Evolutionary conservation across 2,888 invertebrate species (phyloP).

Genomic region (Limnephilus lunatus): DNA sequence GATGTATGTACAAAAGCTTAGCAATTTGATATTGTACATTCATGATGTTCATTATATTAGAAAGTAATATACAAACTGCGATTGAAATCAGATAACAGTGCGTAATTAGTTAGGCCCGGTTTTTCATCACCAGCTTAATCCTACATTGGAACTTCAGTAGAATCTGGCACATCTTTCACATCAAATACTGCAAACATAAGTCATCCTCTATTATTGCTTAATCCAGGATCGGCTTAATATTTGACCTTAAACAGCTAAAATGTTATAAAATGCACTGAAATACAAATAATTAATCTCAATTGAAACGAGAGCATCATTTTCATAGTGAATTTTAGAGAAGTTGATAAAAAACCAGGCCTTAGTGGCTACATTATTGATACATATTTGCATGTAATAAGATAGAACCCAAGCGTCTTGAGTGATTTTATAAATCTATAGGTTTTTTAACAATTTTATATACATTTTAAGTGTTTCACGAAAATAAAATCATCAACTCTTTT

Average conservation of each 20-base stretch:
- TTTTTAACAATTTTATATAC: slow-evolving; percentile 25
- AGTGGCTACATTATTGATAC: not conserved
- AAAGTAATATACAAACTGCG: not conserved
- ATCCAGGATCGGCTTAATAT: no score
- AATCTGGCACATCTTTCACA: no score
- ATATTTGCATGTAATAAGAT: slow-evolving; percentile 6
- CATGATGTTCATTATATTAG: not conserved
- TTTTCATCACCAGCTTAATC: not conserved
- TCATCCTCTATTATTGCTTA: no score
- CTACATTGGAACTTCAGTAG: no score
- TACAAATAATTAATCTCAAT: not conserved
- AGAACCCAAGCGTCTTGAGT: not conserved
- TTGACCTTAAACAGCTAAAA: no score
- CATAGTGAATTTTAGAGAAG: not conserved
- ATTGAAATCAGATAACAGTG: not conserved
- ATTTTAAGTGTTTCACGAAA: slow-evolving; percentile 10
- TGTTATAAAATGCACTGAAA: not conserved
- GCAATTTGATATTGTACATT: not conserved
- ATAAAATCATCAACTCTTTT: not conserved
- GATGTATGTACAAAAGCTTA: not conserved
- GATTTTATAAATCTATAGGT: slow-evolving; percentile 22
- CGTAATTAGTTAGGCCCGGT: not conserved
- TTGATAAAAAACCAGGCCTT: not conserved
- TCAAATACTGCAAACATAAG: no score
- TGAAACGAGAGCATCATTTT: not conserved